Base-by-base conservation (phyloP, 2,888 invertebrate genomes). In the Byasa hedistus region DNA sequence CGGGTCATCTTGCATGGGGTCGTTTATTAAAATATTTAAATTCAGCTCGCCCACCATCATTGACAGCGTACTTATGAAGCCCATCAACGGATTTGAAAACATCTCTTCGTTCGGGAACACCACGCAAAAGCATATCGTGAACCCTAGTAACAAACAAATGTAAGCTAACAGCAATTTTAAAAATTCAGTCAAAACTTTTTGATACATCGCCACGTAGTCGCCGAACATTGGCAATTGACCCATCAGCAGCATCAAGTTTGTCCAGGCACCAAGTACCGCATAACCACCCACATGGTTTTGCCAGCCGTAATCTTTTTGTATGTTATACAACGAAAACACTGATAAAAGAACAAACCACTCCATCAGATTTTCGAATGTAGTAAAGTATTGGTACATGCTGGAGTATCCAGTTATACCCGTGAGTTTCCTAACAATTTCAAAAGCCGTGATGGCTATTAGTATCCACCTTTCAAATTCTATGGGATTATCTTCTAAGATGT, bases 31-130 rank as follows among this genome's bases (percentile, higher is more conserved):
- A 61, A 96, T 93, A 73, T 95, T 95, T 54, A 97, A 88, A 79
- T 96, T 96, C 64, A 96, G 86, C 80, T 97, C 97, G 0, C 97
- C 96, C 0, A 96, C 96, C 96, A 97, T 97, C 96, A 97, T 97
- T 0, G 96, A 96, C 64, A 97, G 81, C 0, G 96, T 96, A 59
- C 96, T 95, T 22, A 97, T 96, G 62, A 97, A 94, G 7, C 96
- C 96, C 86, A 96, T 96, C 65, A 96, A 93, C 0, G 96, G 96
- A 83, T 96, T 96, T 3, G 96, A 94, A 84, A 97, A 96, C 68
- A 96, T 95, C 60, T 95, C 95, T 23, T 96, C 95, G 62, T 95
- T 94, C 0, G 96, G 96, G 80, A 97, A 97, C 64, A 97, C 95
- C 0, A 97, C 96, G 83, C 96, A 96, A 79, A 97, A 97, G 76